Conservation (phyloP, 1,140 invertebrate species). For the Drosophila elegans region DNA sequence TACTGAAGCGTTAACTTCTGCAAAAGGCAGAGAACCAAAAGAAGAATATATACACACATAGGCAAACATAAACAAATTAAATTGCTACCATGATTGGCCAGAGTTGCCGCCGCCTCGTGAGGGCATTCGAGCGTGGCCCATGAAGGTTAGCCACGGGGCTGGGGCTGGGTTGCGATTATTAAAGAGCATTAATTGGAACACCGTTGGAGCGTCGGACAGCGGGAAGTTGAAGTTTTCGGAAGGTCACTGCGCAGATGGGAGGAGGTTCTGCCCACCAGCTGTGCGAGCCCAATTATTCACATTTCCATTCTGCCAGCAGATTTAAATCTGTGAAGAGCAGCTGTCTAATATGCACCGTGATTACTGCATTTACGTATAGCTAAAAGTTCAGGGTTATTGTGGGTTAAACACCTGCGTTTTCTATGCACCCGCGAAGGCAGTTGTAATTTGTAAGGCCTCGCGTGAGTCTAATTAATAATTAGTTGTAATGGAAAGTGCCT, state of each 20-base stretch:
- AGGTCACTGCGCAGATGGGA: constrained; percentile 14
- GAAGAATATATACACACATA: constrained; percentile 12
- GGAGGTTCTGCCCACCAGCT: constrained; percentile 13
- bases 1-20: neutral
- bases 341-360: constrained; percentile 45
- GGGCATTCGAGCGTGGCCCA: constrained; percentile 65
- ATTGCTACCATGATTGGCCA: constrained; percentile 40
- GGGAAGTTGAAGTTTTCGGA: constrained; percentile 31
- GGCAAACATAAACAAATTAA: constrained; percentile 35
- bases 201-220: constrained; percentile 49
- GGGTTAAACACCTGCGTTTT: constrained; percentile 60
- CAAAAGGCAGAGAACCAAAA: constrained; percentile 12
- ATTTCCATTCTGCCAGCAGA: constrained; percentile 25
- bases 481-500: neutral
- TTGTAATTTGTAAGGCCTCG: constrained; percentile 21
- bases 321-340: constrained; percentile 39
- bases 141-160: constrained; percentile 60
- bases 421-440: constrained; percentile 3
- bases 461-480: constrained; percentile 35
- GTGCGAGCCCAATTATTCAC: constrained; percentile 26
- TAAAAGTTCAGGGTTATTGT: constrained; percentile 63
- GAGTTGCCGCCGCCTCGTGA: constrained; percentile 43
- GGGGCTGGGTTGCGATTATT: constrained; percentile 60
- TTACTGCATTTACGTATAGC: constrained; percentile 15
- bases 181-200: constrained; percentile 72